Conservation (phyloP, 2,797 vertebrate species). For the Psittacula derbiana region DNA sequence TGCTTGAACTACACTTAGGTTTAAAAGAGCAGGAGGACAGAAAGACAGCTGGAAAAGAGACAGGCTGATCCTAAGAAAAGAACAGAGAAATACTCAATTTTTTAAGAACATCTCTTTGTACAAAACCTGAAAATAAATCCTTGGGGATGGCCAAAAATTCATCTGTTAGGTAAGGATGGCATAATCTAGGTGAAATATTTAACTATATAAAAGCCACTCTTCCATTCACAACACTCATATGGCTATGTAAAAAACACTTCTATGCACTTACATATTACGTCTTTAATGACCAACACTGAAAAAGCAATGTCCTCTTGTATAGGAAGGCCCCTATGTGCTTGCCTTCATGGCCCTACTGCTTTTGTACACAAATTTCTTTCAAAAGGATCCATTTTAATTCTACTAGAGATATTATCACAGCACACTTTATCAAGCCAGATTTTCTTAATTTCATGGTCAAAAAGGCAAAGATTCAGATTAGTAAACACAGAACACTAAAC, state of each 20-base stretch:
- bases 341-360: not conserved
- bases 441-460: not conserved
- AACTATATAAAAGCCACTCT: not conserved
- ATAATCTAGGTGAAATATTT: not conserved
- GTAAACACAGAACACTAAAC: not conserved
- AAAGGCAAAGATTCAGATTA: not conserved
- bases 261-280: not conserved
- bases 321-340: not conserved
- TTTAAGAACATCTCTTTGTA: not conserved
- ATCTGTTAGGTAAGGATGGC: fast-evolving
- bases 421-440: not conserved
- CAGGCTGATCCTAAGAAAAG: not conserved
- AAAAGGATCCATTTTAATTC: not conserved
- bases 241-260: not conserved
- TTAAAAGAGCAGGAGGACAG: not conserved
- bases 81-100: not conserved
- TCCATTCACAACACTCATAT: not conserved
- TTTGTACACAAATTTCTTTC: not conserved
- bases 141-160: not conserved
- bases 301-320: fast-evolving
- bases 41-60: not conserved
- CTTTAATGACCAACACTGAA: not conserved
- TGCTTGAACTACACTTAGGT: not conserved
- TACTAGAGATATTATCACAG: not conserved
- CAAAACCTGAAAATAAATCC: not conserved